Evolutionary conservation across 2,888 invertebrate species (phyloP).

Genomic region (Drosophila ochracea): DNA sequence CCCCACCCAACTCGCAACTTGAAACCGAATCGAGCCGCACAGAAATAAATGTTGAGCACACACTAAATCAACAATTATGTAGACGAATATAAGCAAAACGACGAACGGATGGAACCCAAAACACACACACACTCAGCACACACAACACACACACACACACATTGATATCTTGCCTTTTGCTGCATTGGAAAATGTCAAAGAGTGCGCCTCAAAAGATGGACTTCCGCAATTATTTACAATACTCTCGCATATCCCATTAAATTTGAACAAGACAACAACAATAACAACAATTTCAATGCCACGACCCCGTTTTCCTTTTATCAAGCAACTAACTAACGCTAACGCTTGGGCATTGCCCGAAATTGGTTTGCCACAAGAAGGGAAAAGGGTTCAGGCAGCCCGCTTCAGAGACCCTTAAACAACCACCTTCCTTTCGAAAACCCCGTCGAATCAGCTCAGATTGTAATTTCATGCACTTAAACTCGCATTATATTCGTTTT

Average conservation of each 20-base stretch:
- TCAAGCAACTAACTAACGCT: not conserved
- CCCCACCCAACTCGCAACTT: not conserved
- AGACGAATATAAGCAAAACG: constrained; percentile 66
- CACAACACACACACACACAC: not conserved
- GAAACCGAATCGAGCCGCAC: constrained; percentile 28
- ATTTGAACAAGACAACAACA: constrained; percentile 32
- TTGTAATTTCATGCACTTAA: constrained; percentile 78
- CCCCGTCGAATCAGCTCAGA: constrained; percentile 31
- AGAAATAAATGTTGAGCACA: constrained; percentile 72
- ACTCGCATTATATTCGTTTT: constrained; percentile 65
- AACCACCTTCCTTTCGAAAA: constrained; percentile 2
- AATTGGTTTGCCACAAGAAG: constrained; percentile 43
- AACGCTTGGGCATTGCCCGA: constrained; percentile 7
- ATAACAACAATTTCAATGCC: constrained; percentile 34
- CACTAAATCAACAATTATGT: constrained; percentile 80
- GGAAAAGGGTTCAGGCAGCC: constrained; percentile 43
- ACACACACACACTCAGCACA: not conserved
- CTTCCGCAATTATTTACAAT: constrained; percentile 82
- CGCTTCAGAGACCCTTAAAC: not conserved
- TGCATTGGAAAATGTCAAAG: constrained; percentile 54
- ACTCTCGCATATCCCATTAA: constrained; percentile 67
- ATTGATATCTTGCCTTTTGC: not conserved
- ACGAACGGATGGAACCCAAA: constrained; percentile 9
- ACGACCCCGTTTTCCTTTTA: constrained; percentile 28
- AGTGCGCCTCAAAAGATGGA: constrained; percentile 54